Evolutionary conservation across 2,797 vertebrate species (phyloP), one percentile per base, ranked within the genome.

Genomic region (Gymnocypris eckloni): DNA sequence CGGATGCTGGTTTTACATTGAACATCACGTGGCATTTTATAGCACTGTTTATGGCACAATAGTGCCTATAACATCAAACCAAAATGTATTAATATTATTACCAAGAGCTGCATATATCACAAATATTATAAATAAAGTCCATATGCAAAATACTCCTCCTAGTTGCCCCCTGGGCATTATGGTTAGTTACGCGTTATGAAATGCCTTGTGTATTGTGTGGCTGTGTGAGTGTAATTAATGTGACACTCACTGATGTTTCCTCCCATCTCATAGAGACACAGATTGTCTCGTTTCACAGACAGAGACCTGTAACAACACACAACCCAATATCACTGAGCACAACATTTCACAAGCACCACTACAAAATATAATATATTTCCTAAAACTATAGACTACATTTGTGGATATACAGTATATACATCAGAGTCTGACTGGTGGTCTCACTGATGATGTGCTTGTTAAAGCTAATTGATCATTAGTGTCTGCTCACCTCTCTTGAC

Each of bases 221-320:
- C 15, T 25, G 15, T n/a, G 37, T 45, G 33, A 39, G 9, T 33
- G 28, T 33, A n/a, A 61, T 72, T 79, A 69, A 39, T 66, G 15
- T 13, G 20, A 4, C 3, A 89, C 96, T 96, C 94, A 97, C 96
- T 96, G 86, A 97, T 96, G 93, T 97, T 97, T 90, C 97, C 97
- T 94, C 97, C 97, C 56, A 96, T 94, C 95, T 97, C 96, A 93
- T 95, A 97, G 75, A 97, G 93, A 90, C 93, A 96, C 89, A 97
- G 89, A 66, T 97, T 95, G 85, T 95, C 96, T 92, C 93, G 96
- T 90, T 94, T 95, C 81, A 96, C 89, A 20, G 87, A 89, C 89
- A 93, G 85, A 80, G 92, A 94, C 91, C 96, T 97, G 92, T 79
- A 87, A 86, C 78, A 88, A 87, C 80, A 90, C n/a, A 73, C 39